These are phyloP conservation scores for Entelurus aequoreus DNA, from an alignment of 2,113 vertebrate species.

Conservation along the genomic window DNA sequence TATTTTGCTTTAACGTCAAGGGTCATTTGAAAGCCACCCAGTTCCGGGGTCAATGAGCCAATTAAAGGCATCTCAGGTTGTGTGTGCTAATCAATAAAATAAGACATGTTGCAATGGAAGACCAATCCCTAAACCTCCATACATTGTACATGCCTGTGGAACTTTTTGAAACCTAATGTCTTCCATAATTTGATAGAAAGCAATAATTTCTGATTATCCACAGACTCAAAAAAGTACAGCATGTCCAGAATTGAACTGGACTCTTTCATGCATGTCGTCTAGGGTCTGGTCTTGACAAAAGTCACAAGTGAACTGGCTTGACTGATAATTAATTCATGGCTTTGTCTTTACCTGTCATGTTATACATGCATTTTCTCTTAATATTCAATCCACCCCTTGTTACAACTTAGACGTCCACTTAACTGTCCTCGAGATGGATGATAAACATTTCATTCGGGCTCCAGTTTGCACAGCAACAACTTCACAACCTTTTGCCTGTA, in stretches of 20 bases:
- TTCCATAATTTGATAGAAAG: no score
- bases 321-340: neutral
- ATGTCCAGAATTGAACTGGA: neutral
- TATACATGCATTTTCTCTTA: neutral
- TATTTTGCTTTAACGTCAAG: conserved; percentile 27
- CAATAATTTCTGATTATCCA: no score
- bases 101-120: neutral
- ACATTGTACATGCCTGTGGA: no score
- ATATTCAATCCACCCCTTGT: neutral
- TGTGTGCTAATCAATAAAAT: neutral
- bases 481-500: no score
- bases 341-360: neutral
- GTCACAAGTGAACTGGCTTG: neutral
- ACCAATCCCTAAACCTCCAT: neutral
- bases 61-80: conserved; percentile 31
- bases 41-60: conserved; percentile 7
- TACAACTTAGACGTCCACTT: neutral
- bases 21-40: conserved; percentile 40
- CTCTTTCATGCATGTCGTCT: neutral
- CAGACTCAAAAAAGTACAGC: neutral
- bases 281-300: neutral
- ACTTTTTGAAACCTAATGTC: no score
- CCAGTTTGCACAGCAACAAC: no score
- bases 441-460: no score
- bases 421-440: no score